phyloP scores from a whole-genome alignment of 2,797 vertebrate genomes.

The Liasis olivaceus region DNA sequence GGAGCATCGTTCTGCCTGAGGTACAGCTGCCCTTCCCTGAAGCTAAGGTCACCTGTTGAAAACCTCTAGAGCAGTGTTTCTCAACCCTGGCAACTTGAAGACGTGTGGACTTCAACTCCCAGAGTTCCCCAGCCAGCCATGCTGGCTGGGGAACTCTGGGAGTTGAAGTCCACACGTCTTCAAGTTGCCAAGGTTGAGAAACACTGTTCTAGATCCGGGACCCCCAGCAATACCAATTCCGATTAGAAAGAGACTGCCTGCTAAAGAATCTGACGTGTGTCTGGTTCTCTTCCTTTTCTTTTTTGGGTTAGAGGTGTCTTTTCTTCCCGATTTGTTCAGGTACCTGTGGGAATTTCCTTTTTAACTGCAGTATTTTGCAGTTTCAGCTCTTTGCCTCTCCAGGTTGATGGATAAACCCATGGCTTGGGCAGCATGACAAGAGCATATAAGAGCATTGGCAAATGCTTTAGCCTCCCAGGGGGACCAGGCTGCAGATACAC shows the following conservation, averaged over 20 bases:
- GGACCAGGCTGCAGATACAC: neutral
- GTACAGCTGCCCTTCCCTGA: neutral
- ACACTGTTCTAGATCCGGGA: too few species aligned
- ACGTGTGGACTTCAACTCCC: too few species aligned
- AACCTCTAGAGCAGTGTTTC: too few species aligned
- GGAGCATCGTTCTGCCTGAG: neutral
- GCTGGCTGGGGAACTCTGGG: too few species aligned
- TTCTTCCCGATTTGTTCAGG: neutral
- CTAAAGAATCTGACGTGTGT: neutral
- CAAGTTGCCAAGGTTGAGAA: too few species aligned
- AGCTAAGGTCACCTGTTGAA: neutral
- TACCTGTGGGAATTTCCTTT: neutral
- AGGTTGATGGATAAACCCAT: neutral
- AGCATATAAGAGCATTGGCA: neutral
- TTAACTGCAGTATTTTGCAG: neutral
- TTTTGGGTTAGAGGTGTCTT: neutral
- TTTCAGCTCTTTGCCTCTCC: neutral
- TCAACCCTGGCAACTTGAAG: too few species aligned
- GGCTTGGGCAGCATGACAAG: neutral
- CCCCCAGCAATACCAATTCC: too few species aligned
- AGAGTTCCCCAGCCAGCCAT: too few species aligned
- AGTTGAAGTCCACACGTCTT: too few species aligned
- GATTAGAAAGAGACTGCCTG: neutral
- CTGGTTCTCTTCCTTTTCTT: neutral
- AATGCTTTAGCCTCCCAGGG: neutral